These are phyloP conservation scores for Muraenolepis orangiensis DNA, from an alignment of 2,797 vertebrate species.

Conservation along the genomic window DNA sequence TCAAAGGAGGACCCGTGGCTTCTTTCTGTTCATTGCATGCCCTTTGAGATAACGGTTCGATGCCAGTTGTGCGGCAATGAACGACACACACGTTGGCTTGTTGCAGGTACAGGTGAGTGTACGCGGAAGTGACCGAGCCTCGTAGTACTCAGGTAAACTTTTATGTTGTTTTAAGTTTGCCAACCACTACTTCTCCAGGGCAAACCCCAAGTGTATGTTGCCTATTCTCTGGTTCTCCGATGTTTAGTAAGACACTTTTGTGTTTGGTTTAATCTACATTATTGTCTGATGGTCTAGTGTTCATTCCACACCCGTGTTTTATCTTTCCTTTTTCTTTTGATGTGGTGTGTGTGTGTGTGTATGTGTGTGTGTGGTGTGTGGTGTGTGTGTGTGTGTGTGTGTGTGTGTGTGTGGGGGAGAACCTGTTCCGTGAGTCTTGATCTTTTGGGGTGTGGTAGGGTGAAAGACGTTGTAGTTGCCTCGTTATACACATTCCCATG, in stretches of 20 bases:
- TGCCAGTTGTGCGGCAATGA: background rate
- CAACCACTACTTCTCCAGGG: too few relatives aligned
- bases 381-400: background rate
- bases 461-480: constrained; percentile 57
- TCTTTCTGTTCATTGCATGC: too few relatives aligned
- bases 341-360: constrained; percentile 26
- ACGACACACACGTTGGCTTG: background rate
- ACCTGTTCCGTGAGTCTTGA: constrained; percentile 74
- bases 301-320: background rate
- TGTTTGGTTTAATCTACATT: background rate
- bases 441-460: constrained; percentile 62
- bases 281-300: background rate
- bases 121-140: constrained; percentile 50
- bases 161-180: background rate
- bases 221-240: background rate
- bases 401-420: constrained; percentile 26
- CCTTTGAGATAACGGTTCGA: background rate
- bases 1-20: too few relatives aligned
- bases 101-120: constrained; percentile 26
- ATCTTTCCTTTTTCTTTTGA: constrained; percentile 34
- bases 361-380: background rate
- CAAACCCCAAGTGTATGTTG: too few relatives aligned
- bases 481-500: constrained; percentile 30
- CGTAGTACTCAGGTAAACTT: background rate
- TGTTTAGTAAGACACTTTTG: background rate